These are phyloP conservation scores for Numenius arquata DNA, from an alignment of 2,113 vertebrate genomes.

Conservation along the genomic window DNA sequence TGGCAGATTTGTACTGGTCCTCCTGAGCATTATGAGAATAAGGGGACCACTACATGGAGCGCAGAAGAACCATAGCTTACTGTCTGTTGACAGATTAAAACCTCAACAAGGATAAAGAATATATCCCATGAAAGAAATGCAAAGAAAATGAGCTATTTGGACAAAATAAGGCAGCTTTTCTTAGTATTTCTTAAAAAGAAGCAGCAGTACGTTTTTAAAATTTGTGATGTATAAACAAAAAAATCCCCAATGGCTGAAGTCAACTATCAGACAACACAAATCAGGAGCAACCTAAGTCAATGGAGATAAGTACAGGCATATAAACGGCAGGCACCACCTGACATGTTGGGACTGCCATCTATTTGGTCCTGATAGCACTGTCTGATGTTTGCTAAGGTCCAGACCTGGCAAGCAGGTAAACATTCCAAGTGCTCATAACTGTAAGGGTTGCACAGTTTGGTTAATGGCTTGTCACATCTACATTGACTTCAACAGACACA, in stretches of 20 bases:
- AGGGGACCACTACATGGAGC: neutral
- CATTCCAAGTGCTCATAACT: neutral
- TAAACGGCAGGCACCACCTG: neutral
- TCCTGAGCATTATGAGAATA: neutral
- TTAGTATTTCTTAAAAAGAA: neutral
- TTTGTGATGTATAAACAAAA: neutral
- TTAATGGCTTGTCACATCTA: neutral
- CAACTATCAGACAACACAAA: neutral
- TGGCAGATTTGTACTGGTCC: neutral
- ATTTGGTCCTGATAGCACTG: neutral
- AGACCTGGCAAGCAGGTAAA: neutral
- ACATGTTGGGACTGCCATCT: neutral
- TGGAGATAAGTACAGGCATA: neutral
- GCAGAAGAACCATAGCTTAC: neutral
- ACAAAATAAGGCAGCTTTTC: neutral
- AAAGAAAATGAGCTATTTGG: neutral
- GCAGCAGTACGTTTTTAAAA: neutral
- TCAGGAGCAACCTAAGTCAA: neutral
- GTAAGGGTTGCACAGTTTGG: neutral
- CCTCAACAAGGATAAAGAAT: neutral
- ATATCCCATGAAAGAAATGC: neutral
- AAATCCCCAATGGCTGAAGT: neutral
- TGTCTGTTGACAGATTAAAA: neutral
- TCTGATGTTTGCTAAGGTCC: neutral
- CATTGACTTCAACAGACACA: neutral